Evolutionary conservation across 2,888 invertebrate genomes (phyloP).

Genomic region (Acleris cristana): DNA sequence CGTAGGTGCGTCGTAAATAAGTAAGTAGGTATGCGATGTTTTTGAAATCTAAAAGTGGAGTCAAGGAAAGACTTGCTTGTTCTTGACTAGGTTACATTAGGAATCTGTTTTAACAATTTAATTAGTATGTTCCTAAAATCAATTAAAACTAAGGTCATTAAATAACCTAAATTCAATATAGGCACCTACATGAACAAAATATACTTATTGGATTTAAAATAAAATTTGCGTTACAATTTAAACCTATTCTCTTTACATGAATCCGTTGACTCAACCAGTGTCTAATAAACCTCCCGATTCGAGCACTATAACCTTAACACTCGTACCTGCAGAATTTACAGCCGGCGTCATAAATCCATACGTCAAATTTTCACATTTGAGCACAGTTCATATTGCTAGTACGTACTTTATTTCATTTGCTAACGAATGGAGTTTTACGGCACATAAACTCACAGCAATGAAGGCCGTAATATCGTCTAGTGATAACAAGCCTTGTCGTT

Average conservation of each 20-base stretch:
- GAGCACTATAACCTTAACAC: conserved; percentile 31
- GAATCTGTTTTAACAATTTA: no score
- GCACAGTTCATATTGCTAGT: conserved; percentile 43
- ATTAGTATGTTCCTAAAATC: no score
- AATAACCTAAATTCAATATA: no score
- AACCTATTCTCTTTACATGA: no score
- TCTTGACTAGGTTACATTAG: no score
- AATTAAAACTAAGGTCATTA: no score
- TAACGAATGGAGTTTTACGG: conserved; percentile 57
- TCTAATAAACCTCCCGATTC: conserved; percentile 16
- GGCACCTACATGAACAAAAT: no score
- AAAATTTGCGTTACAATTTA: background rate
- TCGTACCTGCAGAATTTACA: conserved; percentile 42
- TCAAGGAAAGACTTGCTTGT: no score
- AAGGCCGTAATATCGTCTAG: conserved; percentile 49
- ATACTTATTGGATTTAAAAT: no score
- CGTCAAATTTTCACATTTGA: conserved; percentile 44
- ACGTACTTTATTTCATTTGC: conserved; percentile 56
- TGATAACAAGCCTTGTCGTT: conserved; percentile 58
- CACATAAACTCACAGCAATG: conserved; percentile 56
- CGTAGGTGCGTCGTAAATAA: no score
- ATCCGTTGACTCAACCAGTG: background rate
- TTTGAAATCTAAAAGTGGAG: no score
- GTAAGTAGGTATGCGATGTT: no score
- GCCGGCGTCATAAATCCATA: conserved; percentile 46